A percentile compares a stretch with the other conserved stretches of the same genome.
phyloP scores from a whole-genome alignment of 2,113 vertebrate genomes.

The Lonchura striata region DNA sequence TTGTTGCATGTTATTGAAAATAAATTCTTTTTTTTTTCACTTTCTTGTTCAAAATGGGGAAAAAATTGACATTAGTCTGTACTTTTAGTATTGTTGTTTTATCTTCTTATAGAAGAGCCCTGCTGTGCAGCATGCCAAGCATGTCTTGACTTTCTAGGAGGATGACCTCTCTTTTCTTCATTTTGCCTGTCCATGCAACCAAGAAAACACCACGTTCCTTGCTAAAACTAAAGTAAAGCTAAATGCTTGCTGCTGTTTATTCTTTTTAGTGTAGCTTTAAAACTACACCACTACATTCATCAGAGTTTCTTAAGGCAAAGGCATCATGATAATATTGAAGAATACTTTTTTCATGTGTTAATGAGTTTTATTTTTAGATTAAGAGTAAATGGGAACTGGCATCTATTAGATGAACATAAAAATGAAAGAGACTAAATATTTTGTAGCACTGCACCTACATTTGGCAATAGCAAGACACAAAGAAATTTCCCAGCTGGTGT shows the following conservation, averaged over 20 bases:
- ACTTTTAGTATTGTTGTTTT: neutral
- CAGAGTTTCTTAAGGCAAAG: neutral
- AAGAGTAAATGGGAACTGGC: neutral
- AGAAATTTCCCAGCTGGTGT: slow-evolving; percentile 7
- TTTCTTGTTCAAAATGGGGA: neutral
- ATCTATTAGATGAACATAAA: slow-evolving; percentile 10
- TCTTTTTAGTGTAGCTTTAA: neutral
- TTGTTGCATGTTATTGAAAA: neutral
- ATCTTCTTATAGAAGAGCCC: neutral
- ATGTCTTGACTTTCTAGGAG: neutral
- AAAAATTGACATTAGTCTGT: neutral
- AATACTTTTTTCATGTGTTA: neutral
- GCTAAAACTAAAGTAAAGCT: neutral
- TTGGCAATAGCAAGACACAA: neutral
- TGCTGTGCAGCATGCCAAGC: neutral
- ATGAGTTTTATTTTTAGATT: slow-evolving; percentile 24
- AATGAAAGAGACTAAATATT: neutral
- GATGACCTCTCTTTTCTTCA: neutral
- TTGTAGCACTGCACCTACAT: neutral
- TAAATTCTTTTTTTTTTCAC: neutral
- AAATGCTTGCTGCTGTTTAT: neutral
- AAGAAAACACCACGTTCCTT: neutral
- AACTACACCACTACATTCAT: neutral
- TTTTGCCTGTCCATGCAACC: neutral
- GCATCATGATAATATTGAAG: neutral